Evolutionary conservation across 2,888 invertebrate species (phyloP), one percentile per base, ranked within the genome.

Genomic region (Drosophila meridionalis): DNA sequence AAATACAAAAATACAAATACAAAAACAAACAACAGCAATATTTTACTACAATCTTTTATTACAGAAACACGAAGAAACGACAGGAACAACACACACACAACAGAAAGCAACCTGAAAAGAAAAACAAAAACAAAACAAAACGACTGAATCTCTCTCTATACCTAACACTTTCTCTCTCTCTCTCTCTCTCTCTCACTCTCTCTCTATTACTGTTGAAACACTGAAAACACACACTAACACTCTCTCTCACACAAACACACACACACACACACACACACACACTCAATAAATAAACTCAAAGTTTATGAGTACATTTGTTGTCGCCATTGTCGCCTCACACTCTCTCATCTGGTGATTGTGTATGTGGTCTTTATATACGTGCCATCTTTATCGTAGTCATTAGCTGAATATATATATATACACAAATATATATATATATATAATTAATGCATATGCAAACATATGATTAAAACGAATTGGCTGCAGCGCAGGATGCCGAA

Each of bases 321-420:
- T 89, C 89, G 89, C 83, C 89, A 83, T 88, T 86, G 76, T 88
- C 83, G 89, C 89, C 89, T 89, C 89, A 84, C 89, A 83, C 78
- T 87, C 75, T 87, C 90, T 90, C 90, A 85, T 82, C 89, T 88
- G 91, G 91, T 91, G 87, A 90, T 91, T 84, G 85, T 90, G 83
- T 87, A 89, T 90, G 90, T 91, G 90, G 91, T 91, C 89, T 90
- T 91, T 90, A 90, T 90, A 90, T 90, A 88, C 89, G 91, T 91
- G 92, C 92, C 91, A 91, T 91, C 91, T 90, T 83, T 89, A 84
- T 91, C 83, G 78, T 90, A 89, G 82, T 89, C 85, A 86, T 87
- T 89, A 87, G 87, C 87, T 84, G 87, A 89, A 89, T 76, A 80
- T 42, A 61, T 61, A 52, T 30, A 47, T 28, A 47, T 26, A 45